These are phyloP conservation scores for Halocaridina rubra DNA, from an alignment of 2,888 invertebrate species.

Conservation along the genomic window DNA sequence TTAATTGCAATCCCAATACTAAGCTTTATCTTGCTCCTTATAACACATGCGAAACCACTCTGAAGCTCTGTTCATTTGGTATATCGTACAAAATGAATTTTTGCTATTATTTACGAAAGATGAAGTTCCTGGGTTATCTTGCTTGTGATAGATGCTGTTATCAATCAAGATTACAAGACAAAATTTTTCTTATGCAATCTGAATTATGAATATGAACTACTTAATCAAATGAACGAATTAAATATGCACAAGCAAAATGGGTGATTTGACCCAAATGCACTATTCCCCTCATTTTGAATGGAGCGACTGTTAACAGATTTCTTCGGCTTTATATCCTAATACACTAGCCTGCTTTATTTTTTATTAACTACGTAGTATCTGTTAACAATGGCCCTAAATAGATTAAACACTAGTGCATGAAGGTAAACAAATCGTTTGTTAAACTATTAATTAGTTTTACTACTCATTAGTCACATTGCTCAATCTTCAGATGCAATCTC, in stretches of 20 bases:
- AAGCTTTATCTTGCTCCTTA: no score
- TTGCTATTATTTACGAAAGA: not conserved
- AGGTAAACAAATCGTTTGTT: slow-evolving; percentile 48
- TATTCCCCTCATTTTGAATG: slow-evolving; percentile 53
- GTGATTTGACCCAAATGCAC: slow-evolving; percentile 54
- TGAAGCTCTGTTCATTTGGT: not conserved
- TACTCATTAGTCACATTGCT: not conserved
- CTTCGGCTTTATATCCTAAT: slow-evolving; percentile 21
- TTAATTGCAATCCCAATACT: no score
- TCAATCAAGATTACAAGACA: not conserved
- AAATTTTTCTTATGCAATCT: no score
- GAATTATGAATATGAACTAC: not conserved
- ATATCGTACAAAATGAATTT: not conserved
- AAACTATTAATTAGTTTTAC: not conserved
- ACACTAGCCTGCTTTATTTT: slow-evolving; percentile 9
- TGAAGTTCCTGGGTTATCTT: not conserved
- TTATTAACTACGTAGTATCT: slow-evolving; percentile 31
- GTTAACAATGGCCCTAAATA: slow-evolving; percentile 55
- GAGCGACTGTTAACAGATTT: slow-evolving; percentile 58
- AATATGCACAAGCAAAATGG: slow-evolving; percentile 32
- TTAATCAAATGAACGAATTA: not conserved
- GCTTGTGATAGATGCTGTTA: not conserved
- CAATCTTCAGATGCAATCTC: not conserved
- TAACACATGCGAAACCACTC: slow-evolving; percentile 3
- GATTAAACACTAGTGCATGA: slow-evolving; percentile 57